Evolutionary conservation across 2,113 vertebrate species (phyloP), one percentile per base, ranked within the genome.

Genomic region (Stictonetta naevosa): DNA sequence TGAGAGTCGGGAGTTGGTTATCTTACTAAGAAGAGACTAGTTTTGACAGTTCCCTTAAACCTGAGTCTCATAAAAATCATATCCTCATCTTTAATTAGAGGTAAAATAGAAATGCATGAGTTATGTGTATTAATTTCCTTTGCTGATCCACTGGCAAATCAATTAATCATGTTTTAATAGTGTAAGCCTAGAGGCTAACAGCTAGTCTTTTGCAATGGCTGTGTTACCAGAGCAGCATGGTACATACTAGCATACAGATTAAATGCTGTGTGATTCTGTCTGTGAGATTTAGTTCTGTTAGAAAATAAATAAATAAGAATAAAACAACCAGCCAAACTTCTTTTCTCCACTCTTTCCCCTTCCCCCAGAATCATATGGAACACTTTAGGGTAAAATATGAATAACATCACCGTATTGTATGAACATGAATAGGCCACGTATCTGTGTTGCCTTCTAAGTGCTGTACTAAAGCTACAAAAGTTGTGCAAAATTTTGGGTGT

Each of bases 101-200:
- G 40, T 86, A 67, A 94, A 95, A 94, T 59, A 88, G 82, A 92
- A 90, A 67, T 77, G 74, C 75, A 68, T 80, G 71, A 85, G 59
- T 94, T 90, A 85, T 29, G 18, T 95, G 58, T 63, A 64, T 90
- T 95, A 77, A 86, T 94, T 90, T 94, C 48, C 56, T 96, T 92
- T 83, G 67, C 62, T 8, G 11, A 58, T 92, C 60, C 62, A 75
- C 55, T 89, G 82, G 78, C 87, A 88, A 89, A 92, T 96, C 87
- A 96, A n/a, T 96, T 95, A 91, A 95, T 96, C 94, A 44, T 71
- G 48, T 93, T 94, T 90, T 95, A 93, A 71, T 86, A 78, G 64
- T 56, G 42, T 83, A 74, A 81, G 77, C 76, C 91, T 59, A 52
- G 60, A 64, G 88, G 86, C 68, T 88, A 67, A 62, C 83, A 83